A percentile compares a stretch with the other conserved stretches of the same genome.
Conservation (phyloP, 2,113 vertebrate species). For the Dasyprocta punctata region DNA sequence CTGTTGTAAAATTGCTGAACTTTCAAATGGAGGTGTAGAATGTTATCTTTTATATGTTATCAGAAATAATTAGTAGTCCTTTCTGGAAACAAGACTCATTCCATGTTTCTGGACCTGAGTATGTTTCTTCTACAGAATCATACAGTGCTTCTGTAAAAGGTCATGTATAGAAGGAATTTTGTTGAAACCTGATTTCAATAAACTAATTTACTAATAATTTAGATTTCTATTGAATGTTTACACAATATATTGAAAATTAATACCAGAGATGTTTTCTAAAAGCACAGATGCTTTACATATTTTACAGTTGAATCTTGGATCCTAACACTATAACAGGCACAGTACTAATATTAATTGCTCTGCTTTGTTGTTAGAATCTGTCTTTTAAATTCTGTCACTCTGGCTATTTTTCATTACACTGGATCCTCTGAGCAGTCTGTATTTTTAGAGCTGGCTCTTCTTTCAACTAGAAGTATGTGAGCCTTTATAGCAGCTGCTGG, state of each 20-base stretch:
- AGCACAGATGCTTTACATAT: neutral
- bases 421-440: neutral
- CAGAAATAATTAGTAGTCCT: neutral
- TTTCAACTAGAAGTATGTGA: neutral
- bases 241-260: slow-evolving; percentile 49
- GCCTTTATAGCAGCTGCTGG: neutral
- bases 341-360: slow-evolving; percentile 12
- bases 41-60: neutral
- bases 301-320: slow-evolving; percentile 23
- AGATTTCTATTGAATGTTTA: slow-evolving; percentile 45
- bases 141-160: neutral
- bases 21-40: neutral
- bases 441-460: slow-evolving; percentile 1
- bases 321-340: neutral
- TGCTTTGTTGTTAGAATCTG: neutral
- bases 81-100: neutral
- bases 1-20: neutral
- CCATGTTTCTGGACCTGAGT: neutral
- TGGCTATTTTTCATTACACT: neutral
- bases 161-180: slow-evolving; percentile 24
- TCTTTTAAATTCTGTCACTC: neutral
- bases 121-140: slow-evolving; percentile 10
- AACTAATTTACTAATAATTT: slow-evolving; percentile 28
- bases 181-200: slow-evolving; percentile 11
- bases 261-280: neutral